These are phyloP conservation scores for Catostylus mosaicus DNA, from an alignment of 30 jellyfish, hydroid and myxozoan species.

Conservation along the genomic window DNA sequence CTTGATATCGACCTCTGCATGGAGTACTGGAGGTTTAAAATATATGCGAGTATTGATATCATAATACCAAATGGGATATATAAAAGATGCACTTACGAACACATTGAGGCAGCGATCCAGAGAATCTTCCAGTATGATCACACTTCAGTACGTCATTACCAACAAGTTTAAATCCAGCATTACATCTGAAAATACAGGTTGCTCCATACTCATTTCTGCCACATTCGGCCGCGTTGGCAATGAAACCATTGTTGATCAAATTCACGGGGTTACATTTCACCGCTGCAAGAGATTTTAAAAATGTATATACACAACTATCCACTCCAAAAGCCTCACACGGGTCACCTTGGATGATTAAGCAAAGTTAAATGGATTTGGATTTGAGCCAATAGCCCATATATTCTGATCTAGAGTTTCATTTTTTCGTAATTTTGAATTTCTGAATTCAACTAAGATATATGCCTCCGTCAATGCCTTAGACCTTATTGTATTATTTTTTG, in stretches of 20 bases:
- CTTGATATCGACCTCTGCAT: too few species aligned
- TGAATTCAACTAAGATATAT: too few species aligned
- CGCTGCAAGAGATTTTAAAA: conserved; percentile 14
- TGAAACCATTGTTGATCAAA: conserved; percentile 45
- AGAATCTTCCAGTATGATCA: conserved; percentile 60
- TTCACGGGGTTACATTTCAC: conserved; percentile 65
- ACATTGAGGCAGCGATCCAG: conserved; percentile 72
- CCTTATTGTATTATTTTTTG: too few species aligned
- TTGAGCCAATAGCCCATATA: too few species aligned
- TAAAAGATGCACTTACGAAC: conserved; percentile 50
- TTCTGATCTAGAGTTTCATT: too few species aligned
- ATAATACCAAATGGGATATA: background rate
- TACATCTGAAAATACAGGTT: conserved; percentile 78
- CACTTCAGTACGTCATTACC: conserved; percentile 57
- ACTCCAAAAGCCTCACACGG: background rate
- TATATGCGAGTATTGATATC: too few species aligned
- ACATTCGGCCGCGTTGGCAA: conserved; percentile 61
- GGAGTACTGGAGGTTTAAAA: too few species aligned
- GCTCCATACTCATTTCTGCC: conserved; percentile 74
- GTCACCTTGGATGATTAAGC: too few species aligned
- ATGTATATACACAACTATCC: background rate
- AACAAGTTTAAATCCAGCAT: conserved; percentile 62
- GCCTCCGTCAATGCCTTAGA: too few species aligned
- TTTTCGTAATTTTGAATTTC: too few species aligned
- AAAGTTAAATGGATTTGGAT: too few species aligned